A percentile compares a stretch with the other conserved stretches of the same genome.
Conservation (phyloP, 2,888 invertebrate species). For the Nemapogon koenigi region DNA sequence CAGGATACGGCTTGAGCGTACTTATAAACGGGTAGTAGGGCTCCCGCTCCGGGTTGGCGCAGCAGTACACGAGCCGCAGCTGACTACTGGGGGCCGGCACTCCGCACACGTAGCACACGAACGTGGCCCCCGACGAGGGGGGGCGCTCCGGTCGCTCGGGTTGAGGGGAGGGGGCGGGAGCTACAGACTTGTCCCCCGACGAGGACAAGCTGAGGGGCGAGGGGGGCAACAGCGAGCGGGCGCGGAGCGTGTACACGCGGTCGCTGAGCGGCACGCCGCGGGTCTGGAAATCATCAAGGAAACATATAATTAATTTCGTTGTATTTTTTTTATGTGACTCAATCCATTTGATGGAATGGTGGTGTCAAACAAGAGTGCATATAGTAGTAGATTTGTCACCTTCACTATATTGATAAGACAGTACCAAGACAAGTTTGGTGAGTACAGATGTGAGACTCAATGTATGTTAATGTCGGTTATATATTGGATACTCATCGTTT, state of each 20-base stretch:
- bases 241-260: conserved; percentile 81
- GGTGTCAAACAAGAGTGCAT: no score
- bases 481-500: no score
- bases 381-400: no score
- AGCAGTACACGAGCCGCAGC: conserved; percentile 83
- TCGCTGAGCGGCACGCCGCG: conserved; percentile 78
- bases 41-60: conserved; percentile 83
- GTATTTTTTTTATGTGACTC: no score
- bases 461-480: no score
- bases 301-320: no score
- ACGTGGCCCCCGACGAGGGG: no score
- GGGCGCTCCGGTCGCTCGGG: conserved; percentile 24
- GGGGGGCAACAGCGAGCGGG: conserved; percentile 68
- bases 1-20: conserved; percentile 78
- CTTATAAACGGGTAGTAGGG: conserved; percentile 91
- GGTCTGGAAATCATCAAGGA: no score
- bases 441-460: no score
- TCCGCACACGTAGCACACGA: conserved; percentile 91
- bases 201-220: conserved; percentile 51
- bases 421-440: no score
- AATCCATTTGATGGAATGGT: no score
- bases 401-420: no score
- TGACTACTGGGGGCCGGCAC: conserved; percentile 80
- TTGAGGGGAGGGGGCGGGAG: conserved; percentile 38
- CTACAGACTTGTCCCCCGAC: conserved; percentile 46